Conservation (phyloP, 2,113 vertebrate species). For the Rynchops niger region DNA sequence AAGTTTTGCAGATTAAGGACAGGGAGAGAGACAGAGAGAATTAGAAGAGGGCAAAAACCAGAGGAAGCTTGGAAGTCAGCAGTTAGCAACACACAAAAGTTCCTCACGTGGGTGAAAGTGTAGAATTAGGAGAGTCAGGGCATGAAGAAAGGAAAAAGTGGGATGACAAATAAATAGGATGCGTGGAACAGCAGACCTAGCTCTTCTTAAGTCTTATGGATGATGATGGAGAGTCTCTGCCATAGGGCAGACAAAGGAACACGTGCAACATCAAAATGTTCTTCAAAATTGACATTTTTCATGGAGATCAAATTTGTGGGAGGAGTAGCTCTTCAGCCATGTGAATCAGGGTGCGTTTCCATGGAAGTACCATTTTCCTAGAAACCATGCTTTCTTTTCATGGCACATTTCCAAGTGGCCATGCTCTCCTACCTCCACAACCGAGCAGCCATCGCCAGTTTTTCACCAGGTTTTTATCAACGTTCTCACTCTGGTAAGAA, state of each 20-base stretch:
- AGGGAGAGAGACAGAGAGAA: not conserved
- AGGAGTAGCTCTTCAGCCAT: not conserved
- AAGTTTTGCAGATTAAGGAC: not conserved
- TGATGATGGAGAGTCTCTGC: not conserved
- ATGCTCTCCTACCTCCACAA: not conserved
- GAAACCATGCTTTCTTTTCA: not conserved
- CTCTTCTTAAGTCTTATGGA: not conserved
- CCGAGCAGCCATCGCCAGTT: not conserved
- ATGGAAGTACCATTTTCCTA: not conserved
- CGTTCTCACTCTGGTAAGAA: not conserved
- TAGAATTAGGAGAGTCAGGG: not conserved
- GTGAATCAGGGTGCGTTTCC: fast-evolving
- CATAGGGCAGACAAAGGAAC: not conserved
- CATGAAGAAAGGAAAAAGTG: not conserved
- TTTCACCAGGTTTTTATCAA: not conserved
- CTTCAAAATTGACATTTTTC: not conserved
- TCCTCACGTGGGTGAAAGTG: fast-evolving
- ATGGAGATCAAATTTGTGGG: not conserved
- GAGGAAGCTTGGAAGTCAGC: not conserved
- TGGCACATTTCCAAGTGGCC: not conserved
- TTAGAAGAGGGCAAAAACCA: not conserved
- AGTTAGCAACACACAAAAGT: not conserved
- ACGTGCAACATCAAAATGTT: not conserved
- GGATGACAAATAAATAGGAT: not conserved
- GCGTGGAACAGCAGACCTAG: not conserved